Conservation (phyloP, 2,888 invertebrate genomes). For the Xestia sexstrigata region DNA sequence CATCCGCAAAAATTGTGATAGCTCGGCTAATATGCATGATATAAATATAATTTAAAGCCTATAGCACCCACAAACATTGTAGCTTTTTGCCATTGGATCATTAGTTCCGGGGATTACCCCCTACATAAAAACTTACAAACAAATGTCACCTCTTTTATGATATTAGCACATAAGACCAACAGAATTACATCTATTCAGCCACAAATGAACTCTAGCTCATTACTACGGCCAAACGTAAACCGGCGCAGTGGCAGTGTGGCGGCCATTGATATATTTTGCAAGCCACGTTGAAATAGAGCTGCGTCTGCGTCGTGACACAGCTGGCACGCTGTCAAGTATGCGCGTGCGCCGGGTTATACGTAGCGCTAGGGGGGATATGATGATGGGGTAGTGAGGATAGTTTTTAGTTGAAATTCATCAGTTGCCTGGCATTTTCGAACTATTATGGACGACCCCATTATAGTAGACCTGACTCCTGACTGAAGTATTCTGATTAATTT, state of each 20-base stretch:
- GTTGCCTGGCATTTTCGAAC: not conserved
- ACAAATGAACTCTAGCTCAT: constrained; percentile 28
- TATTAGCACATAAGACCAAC: not conserved
- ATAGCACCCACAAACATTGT: no score
- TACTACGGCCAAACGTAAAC: constrained; percentile 48
- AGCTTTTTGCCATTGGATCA: no score
- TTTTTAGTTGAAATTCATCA: not conserved
- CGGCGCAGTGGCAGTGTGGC: constrained; percentile 41
- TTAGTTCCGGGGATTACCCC: no score
- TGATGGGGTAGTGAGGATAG: constrained; percentile 4
- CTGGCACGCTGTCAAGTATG: constrained; percentile 77
- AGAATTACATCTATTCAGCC: not conserved
- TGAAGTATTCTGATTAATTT: no score
- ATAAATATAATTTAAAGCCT: no score
- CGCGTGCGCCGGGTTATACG: constrained; percentile 49
- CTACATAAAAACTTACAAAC: no score
- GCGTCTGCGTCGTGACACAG: constrained; percentile 67
- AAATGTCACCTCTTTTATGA: no score
- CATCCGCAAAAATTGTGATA: no score
- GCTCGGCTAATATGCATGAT: no score
- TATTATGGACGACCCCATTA: not conserved
- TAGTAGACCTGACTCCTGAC: no score
- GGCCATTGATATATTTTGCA: constrained; percentile 72
- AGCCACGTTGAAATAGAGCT: constrained; percentile 67
- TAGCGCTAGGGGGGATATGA: constrained; percentile 24